Conservation (phyloP, 2,113 vertebrate species). For the Eptesicus fuscus region DNA sequence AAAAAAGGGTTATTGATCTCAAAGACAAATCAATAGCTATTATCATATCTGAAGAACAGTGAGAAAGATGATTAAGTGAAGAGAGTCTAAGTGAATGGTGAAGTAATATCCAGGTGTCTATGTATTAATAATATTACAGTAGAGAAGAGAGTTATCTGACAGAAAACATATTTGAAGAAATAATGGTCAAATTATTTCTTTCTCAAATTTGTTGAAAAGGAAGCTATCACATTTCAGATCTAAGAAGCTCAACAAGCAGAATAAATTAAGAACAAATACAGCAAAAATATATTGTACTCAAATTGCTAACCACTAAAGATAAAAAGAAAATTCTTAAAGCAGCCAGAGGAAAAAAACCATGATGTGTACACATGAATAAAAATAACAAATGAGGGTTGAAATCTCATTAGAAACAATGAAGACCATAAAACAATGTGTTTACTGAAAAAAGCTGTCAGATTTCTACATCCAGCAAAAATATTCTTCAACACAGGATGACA, state of each 20-base stretch:
- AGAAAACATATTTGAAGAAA: constrained; percentile 1
- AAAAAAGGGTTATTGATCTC: background rate
- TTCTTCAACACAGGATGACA: background rate
- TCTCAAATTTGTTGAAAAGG: background rate
- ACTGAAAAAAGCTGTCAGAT: background rate
- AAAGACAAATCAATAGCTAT: background rate
- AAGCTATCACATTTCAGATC: background rate
- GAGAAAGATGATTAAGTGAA: background rate
- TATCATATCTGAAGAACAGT: background rate
- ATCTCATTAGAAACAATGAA: background rate
- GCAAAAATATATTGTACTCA: background rate
- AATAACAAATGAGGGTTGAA: background rate
- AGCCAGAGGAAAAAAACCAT: background rate
- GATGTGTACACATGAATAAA: background rate
- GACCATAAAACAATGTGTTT: background rate
- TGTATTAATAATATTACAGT: background rate
- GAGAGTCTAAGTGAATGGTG: background rate
- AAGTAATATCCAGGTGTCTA: background rate
- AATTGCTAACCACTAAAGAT: background rate
- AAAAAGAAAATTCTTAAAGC: background rate
- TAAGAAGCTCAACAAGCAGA: background rate
- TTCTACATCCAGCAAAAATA: background rate
- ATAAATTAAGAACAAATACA: background rate
- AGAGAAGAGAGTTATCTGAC: background rate
- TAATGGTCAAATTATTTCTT: background rate